These are phyloP conservation scores for Tyto alba DNA, from an alignment of 2,113 vertebrate genomes.

Conservation along the genomic window DNA sequence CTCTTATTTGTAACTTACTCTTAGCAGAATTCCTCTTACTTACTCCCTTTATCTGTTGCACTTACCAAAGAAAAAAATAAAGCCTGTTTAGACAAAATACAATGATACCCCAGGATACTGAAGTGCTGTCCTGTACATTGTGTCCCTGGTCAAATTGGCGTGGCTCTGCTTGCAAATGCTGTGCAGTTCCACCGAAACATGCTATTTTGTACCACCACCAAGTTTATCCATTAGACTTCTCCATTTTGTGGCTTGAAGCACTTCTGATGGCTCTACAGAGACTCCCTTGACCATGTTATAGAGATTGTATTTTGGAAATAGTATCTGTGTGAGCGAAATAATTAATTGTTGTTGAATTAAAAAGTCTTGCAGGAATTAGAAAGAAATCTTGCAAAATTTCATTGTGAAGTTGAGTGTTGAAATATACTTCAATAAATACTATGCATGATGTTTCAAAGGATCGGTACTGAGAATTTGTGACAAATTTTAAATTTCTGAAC, in stretches of 20 bases:
- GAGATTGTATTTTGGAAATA: not conserved
- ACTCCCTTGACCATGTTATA: rapidly evolving
- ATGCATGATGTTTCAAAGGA: not conserved
- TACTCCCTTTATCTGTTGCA: not conserved
- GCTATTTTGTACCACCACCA: not conserved
- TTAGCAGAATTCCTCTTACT: too few species aligned
- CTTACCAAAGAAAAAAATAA: not conserved
- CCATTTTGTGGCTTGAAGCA: not conserved
- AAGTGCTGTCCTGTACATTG: not conserved
- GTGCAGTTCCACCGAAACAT: rapidly evolving
- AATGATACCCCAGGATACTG: rapidly evolving
- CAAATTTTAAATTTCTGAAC: not conserved
- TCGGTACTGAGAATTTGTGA: not conserved
- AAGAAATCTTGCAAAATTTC: not conserved
- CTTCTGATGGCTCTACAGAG: not conserved
- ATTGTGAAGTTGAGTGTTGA: not conserved
- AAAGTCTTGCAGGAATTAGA: not conserved
- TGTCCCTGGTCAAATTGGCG: rapidly evolving
- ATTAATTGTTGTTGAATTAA: not conserved
- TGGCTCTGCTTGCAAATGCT: not conserved
- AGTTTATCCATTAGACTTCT: not conserved
- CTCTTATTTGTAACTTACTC: too few species aligned
- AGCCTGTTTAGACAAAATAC: not conserved
- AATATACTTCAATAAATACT: not conserved
- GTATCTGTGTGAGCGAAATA: not conserved